These are phyloP conservation scores for Butorides virescens DNA, from an alignment of 2,113 vertebrate species.

Conservation along the genomic window DNA sequence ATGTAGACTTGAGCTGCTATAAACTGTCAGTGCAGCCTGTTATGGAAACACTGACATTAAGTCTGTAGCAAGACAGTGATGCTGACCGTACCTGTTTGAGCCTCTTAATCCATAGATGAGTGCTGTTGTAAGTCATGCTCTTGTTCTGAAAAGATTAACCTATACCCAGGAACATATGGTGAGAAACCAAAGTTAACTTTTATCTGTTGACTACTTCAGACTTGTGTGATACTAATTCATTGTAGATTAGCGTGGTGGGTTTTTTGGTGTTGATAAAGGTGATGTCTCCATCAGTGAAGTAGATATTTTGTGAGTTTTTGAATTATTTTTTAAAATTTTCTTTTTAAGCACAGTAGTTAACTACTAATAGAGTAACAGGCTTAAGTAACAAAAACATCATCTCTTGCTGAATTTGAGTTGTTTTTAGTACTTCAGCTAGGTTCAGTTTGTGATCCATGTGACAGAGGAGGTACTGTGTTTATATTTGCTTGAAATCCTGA, in stretches of 20 bases:
- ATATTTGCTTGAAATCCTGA: neutral
- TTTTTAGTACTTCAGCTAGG: neutral
- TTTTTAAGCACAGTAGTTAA: neutral
- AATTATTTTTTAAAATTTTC: neutral
- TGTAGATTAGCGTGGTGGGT: neutral
- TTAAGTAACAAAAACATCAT: neutral
- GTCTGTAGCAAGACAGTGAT: neutral
- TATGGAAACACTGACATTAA: neutral
- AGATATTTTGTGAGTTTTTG: neutral
- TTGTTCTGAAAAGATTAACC: neutral
- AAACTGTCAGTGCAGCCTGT: neutral
- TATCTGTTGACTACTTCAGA: neutral
- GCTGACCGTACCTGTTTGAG: neutral
- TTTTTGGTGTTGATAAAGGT: neutral
- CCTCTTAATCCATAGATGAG: neutral
- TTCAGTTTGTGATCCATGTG: neutral
- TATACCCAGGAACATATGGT: neutral
- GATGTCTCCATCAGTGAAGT: neutral
- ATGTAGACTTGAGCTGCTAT: neutral
- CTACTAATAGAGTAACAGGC: neutral
- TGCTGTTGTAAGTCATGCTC: neutral
- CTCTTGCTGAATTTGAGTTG: neutral
- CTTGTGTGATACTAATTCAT: neutral
- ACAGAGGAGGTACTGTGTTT: neutral
- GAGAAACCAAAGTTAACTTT: neutral